These are phyloP conservation scores for Quadroppia sp. DNA, from an alignment of 2,888 invertebrate genomes.

Conservation along the genomic window DNA sequence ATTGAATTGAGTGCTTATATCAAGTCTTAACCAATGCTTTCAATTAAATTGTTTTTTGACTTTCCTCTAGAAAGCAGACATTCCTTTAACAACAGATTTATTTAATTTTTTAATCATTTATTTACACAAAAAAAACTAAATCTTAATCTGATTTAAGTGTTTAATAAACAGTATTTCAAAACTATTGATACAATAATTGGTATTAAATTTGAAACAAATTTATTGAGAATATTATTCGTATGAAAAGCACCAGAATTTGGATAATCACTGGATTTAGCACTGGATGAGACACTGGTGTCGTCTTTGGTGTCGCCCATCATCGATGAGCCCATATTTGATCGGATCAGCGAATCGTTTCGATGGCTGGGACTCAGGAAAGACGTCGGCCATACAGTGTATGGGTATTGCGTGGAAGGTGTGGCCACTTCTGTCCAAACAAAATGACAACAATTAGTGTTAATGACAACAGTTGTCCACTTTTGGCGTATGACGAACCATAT, in stretches of 20 bases:
- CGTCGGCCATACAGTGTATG: background rate
- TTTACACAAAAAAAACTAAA: background rate
- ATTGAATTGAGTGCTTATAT: too few species aligned
- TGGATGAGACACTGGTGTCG: constrained; percentile 25
- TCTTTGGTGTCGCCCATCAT: constrained; percentile 39
- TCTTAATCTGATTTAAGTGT: background rate
- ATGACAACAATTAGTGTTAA: background rate
- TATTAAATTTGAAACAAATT: constrained; percentile 14
- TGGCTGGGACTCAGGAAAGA: constrained; percentile 1
- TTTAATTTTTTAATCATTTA: too few species aligned
- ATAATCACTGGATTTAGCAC: constrained; percentile 32
- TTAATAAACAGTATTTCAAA: constrained; percentile 7
- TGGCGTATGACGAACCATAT: constrained; percentile 39
- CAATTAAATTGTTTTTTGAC: too few species aligned
- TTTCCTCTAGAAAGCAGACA: too few species aligned
- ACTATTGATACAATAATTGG: background rate
- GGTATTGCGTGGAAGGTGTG: background rate
- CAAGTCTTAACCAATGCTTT: too few species aligned
- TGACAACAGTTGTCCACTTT: background rate
- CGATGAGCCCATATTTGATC: constrained; percentile 27
- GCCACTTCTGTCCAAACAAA: background rate
- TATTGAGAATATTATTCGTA: background rate
- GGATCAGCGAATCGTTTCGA: constrained; percentile 23
- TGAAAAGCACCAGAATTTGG: constrained; percentile 20
- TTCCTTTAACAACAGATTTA: too few species aligned